A percentile compares a stretch with the other conserved stretches of the same genome.
Evolutionary conservation across 2,113 vertebrate genomes (phyloP).

Genomic region (Glareola pratincola): DNA sequence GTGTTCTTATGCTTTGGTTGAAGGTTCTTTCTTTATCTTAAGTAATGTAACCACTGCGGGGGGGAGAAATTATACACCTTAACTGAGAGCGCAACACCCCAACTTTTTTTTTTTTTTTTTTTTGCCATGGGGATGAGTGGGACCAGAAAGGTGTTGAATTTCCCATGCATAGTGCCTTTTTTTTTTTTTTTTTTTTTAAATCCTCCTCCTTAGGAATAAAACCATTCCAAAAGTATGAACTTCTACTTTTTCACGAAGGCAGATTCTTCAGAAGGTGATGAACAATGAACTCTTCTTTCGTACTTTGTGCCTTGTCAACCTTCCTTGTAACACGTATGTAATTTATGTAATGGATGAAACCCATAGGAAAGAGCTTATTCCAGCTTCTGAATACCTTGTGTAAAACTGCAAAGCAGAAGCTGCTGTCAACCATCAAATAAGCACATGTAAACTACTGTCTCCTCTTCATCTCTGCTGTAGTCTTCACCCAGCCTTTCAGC

Average conservation of each 20-base stretch:
- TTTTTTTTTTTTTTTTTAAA: not conserved
- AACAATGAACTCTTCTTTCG: not conserved
- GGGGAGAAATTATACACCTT: not conserved
- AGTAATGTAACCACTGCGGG: fast-evolving
- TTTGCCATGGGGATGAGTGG: fast-evolving
- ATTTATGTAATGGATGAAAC: not conserved
- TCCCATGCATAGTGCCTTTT: not conserved
- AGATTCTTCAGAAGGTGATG: not conserved
- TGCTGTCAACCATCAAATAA: not conserved
- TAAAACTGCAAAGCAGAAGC: not conserved
- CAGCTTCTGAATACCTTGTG: not conserved
- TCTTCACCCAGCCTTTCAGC: not conserved
- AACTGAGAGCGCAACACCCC: not conserved
- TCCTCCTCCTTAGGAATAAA: not conserved
- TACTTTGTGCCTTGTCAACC: not conserved
- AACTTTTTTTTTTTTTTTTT: not conserved
- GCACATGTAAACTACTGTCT: not conserved
- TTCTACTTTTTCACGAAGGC: not conserved
- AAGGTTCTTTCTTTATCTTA: not conserved
- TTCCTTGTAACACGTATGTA: not conserved
- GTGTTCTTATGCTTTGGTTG: not conserved
- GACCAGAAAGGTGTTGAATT: not conserved
- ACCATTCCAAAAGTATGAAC: not conserved
- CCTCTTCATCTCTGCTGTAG: not conserved
- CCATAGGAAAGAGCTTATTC: not conserved